Evolutionary conservation across 2,113 vertebrate genomes (phyloP).

Genomic region (Seriola rivoliana): DNA sequence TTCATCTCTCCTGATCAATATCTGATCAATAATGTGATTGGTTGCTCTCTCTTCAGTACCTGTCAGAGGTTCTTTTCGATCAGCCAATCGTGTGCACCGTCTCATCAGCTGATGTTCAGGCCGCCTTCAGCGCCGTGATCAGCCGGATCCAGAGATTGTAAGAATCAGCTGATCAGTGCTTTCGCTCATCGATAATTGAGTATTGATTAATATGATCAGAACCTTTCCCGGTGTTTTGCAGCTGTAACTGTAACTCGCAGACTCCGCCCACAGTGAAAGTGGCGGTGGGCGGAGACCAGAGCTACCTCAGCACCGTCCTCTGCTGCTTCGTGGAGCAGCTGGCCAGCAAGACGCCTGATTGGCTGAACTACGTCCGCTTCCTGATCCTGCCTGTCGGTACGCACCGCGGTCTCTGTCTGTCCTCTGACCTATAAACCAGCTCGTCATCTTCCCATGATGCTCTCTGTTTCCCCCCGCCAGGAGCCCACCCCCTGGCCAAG

Average conservation of each 20-base stretch:
- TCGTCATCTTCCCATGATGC: neutral
- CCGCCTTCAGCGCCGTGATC: constrained; percentile 81
- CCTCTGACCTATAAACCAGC: neutral
- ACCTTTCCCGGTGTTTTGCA: neutral
- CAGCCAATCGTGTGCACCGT: constrained; percentile 81
- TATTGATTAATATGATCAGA: neutral
- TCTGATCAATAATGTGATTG: neutral
- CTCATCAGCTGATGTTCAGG: constrained; percentile 79
- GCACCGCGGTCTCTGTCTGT: neutral
- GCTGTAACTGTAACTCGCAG: constrained; percentile 83
- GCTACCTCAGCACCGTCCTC: constrained; percentile 80
- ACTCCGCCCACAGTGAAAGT: constrained; percentile 81
- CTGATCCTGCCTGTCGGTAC: constrained; percentile 80
- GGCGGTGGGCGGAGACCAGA: constrained; percentile 80
- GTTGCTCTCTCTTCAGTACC: constrained; percentile 50
- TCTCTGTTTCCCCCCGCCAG: constrained; percentile 14
- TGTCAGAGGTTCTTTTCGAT: constrained; percentile 78
- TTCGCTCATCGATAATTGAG: neutral
- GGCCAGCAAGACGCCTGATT: constrained; percentile 83
- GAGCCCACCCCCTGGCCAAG: constrained; percentile 80
- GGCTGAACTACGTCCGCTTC: constrained; percentile 83
- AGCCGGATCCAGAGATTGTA: constrained; percentile 82
- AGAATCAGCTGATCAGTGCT: neutral
- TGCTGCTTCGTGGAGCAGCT: constrained; percentile 84
- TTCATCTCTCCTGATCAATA: neutral